Evolutionary conservation across 2,888 invertebrate genomes (phyloP).

Genomic region (Calephelis perditalis): DNA sequence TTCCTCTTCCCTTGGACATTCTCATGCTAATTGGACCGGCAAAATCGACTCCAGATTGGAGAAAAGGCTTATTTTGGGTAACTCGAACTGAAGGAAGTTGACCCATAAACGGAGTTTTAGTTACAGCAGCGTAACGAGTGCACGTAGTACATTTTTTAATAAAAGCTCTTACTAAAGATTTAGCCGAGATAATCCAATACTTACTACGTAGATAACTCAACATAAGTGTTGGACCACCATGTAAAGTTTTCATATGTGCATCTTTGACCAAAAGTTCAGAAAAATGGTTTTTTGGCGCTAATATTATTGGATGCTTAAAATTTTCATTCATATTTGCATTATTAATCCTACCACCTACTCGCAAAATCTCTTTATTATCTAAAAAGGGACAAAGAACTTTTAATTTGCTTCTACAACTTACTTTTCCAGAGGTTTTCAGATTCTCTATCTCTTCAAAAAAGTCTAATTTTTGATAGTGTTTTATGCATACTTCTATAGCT

Average conservation of each 20-base stretch:
- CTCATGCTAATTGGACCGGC: conserved; percentile 23
- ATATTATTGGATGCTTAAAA: neutral
- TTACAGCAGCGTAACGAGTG: conserved; percentile 15
- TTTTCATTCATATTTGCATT: conserved; percentile 17
- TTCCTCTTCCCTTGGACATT: conserved; percentile 21
- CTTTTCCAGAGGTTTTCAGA: conserved; percentile 10
- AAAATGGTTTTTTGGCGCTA: neutral
- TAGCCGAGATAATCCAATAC: conserved; percentile 27
- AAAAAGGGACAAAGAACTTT: conserved; percentile 29
- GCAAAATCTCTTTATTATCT: conserved; percentile 23
- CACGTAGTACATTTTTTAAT: conserved; percentile 21
- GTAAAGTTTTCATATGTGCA: conserved; percentile 23
- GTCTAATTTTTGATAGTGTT: conserved; percentile 14
- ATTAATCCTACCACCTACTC: conserved; percentile 31
- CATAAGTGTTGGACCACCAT: conserved; percentile 31
- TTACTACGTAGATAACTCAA: conserved; percentile 24
- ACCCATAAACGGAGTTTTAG: conserved; percentile 20
- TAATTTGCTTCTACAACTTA: conserved; percentile 18
- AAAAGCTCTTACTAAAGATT: conserved; percentile 15
- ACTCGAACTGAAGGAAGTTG: conserved; percentile 16
- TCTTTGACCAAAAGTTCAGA: neutral
- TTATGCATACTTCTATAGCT: conserved; percentile 16
- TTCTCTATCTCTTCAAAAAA: conserved; percentile 15
- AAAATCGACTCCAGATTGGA: conserved; percentile 24
- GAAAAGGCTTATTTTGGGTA: conserved; percentile 21